Conservation (phyloP, 2,113 vertebrate species). For the Polypterus bichir region DNA sequence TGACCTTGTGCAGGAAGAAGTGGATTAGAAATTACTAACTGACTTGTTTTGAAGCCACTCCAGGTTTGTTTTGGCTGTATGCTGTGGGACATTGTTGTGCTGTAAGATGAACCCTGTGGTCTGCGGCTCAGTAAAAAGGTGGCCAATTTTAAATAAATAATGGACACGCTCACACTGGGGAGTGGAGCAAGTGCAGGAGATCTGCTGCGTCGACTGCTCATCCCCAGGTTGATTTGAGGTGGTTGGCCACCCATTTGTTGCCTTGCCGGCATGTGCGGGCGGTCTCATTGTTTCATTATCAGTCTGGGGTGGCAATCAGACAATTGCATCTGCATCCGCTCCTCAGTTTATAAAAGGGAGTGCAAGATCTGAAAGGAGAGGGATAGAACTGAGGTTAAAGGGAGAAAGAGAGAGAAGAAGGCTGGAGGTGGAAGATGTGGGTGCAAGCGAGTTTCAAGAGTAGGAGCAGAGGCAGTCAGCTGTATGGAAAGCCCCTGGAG, state of each 20-base stretch:
- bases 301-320: not conserved
- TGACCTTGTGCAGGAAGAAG: no score
- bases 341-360: not conserved
- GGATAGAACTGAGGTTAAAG: conserved; percentile 1
- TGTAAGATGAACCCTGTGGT: no score
- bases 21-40: no score
- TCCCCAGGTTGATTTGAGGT: not conserved
- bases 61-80: no score
- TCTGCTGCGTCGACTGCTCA: not conserved
- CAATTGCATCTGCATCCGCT: not conserved
- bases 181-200: no score
- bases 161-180: no score
- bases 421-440: conserved; percentile 9
- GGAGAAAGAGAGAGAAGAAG: conserved; percentile 23
- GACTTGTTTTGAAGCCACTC: no score
- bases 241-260: not conserved
- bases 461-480: conserved; percentile 33
- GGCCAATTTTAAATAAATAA: no score
- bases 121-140: no score
- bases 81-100: no score
- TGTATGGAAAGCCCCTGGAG: conserved; percentile 29
- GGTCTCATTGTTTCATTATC: not conserved
- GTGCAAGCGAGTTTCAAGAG: conserved; percentile 22
- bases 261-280: not conserved
- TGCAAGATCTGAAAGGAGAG: not conserved